Conservation (phyloP, 2,113 vertebrate species). For the Xenopus tropicalis region UCB_Xtro_10.0 CM004443.2:132697001-132697500, state of each 20-base stretch:
- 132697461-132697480: constrained; percentile 65
- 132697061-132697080: constrained; percentile 89
- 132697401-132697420: constrained; percentile 76
- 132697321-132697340: constrained; percentile 72
- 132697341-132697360: constrained; percentile 55
- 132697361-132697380: constrained; percentile 49
- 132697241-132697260: constrained; percentile 81
- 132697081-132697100: constrained; percentile 84
- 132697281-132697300: constrained; percentile 77
- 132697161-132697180: constrained; percentile 86
- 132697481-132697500: constrained; percentile 63
- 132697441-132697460: constrained; percentile 68
- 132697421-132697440: constrained; percentile 69
- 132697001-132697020: constrained; percentile 75
- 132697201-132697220: constrained; percentile 87
- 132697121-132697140: constrained; percentile 81
- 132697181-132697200: constrained; percentile 89
- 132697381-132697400: constrained; percentile 58
- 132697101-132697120: constrained; percentile 85
- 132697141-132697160: constrained; percentile 86
- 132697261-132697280: constrained; percentile 84
- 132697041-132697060: constrained; percentile 77
- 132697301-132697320: constrained; percentile 79
- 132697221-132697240: constrained; percentile 83
- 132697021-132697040: constrained; percentile 80